These are phyloP conservation scores for Venusia cambrica DNA, from an alignment of 2,888 invertebrate genomes.

Conservation along the genomic window DNA sequence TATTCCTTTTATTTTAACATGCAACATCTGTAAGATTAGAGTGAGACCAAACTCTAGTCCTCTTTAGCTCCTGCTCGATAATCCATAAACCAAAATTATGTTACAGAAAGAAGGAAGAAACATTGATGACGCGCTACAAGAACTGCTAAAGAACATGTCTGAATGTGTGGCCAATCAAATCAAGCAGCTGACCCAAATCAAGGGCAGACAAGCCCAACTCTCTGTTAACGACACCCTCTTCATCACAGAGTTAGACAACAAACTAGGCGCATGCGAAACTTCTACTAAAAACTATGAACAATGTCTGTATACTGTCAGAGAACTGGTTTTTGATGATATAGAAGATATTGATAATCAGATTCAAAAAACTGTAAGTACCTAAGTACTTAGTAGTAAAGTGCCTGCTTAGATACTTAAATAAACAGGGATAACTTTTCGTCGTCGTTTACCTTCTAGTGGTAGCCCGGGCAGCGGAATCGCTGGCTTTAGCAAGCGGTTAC, in stretches of 20 bases:
- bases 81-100: no score
- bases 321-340: constrained; percentile 37
- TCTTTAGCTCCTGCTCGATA: no score
- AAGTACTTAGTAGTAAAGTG: no score
- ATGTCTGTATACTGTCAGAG: constrained; percentile 38
- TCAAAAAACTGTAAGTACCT: constrained; percentile 41
- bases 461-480: no score
- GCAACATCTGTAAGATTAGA: no score
- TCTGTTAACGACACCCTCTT: constrained; percentile 36
- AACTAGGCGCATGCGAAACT: constrained; percentile 36
- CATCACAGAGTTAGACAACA: constrained; percentile 34
- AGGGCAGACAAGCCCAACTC: constrained; percentile 20
- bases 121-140: constrained; percentile 35
- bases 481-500: no score
- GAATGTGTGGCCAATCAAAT: constrained; percentile 39
- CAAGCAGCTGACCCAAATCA: constrained; percentile 25
- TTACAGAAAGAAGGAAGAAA: constrained; percentile 40
- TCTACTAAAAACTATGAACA: constrained; percentile 33
- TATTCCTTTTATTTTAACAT: no score
- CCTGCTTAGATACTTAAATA: no score
- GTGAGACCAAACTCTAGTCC: no score
- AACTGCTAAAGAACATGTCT: constrained; percentile 35
- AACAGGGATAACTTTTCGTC: no score
- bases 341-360: constrained; percentile 35
- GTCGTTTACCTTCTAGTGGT: no score